Conservation (phyloP, 2,797 vertebrate species). For the Microctenopoma stevenorrisi region DNA sequence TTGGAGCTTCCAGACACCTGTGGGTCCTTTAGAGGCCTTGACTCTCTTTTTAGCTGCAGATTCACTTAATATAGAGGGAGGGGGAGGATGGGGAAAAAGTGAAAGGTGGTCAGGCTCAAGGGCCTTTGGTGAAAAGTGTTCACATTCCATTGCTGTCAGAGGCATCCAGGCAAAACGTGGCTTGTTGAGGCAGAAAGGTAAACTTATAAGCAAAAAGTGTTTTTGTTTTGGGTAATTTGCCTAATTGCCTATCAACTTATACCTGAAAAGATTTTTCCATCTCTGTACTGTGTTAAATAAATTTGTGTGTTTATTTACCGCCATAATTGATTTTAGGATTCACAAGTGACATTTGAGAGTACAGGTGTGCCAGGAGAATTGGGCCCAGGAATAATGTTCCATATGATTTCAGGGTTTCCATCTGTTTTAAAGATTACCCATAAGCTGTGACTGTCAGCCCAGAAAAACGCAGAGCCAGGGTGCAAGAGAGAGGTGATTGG, state of each 20-base stretch:
- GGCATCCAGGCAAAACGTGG: slow-evolving; percentile 79
- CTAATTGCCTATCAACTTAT: background rate
- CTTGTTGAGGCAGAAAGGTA: slow-evolving; percentile 71
- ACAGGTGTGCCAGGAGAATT: slow-evolving; percentile 51
- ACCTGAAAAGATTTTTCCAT: slow-evolving; percentile 10
- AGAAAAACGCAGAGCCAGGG: slow-evolving; percentile 53
- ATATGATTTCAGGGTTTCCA: slow-evolving; percentile 82
- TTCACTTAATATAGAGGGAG: slow-evolving; percentile 61
- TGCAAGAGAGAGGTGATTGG: slow-evolving; percentile 62
- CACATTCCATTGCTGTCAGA: slow-evolving; percentile 83
- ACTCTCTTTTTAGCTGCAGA: slow-evolving; percentile 66
- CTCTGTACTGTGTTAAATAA: background rate
- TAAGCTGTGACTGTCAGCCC: slow-evolving; percentile 63
- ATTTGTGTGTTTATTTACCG: slow-evolving; percentile 19
- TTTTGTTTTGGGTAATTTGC: background rate
- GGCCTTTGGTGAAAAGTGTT: slow-evolving; percentile 77
- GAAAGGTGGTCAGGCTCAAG: slow-evolving; percentile 81
- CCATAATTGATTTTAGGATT: slow-evolving; percentile 52
- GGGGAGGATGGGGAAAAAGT: slow-evolving; percentile 61
- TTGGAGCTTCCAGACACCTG: slow-evolving; percentile 73
- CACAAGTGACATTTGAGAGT: slow-evolving; percentile 42
- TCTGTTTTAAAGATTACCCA: slow-evolving; percentile 79
- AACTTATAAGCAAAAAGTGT: slow-evolving; percentile 32
- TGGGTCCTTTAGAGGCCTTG: slow-evolving; percentile 63
- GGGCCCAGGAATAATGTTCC: slow-evolving; percentile 74